These are phyloP conservation scores for Aporrectodea caliginosa DNA, from an alignment of 1,140 invertebrate species.

Conservation along the genomic window DNA sequence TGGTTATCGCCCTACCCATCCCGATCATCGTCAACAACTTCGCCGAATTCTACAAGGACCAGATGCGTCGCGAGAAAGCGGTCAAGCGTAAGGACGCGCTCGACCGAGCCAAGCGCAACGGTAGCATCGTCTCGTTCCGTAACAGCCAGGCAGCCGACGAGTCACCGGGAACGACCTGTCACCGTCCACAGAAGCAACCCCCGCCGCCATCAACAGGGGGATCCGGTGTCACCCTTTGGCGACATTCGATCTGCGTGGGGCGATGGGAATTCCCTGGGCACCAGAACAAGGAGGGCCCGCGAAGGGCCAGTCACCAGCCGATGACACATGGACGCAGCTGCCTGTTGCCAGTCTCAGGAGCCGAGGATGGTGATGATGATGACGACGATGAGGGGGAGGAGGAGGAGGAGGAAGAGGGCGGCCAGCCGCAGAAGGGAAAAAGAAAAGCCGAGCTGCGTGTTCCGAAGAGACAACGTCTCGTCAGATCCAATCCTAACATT, in stretches of 20 bases:
- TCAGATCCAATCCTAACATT: not conserved
- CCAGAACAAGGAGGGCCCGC: not conserved
- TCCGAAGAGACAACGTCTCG: not conserved
- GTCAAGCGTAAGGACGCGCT: slow-evolving; percentile 85
- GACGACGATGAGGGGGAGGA: not conserved
- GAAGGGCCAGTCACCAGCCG: not conserved
- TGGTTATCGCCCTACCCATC: slow-evolving; percentile 99
- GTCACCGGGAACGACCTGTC: not conserved
- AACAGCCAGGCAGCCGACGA: not conserved
- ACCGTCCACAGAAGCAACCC: not conserved
- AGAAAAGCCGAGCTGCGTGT: not conserved
- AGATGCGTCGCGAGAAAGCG: slow-evolving; percentile 97
- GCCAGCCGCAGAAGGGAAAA: not conserved
- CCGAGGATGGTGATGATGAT: not conserved
- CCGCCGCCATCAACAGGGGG: not conserved
- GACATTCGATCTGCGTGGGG: not conserved
- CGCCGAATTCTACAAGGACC: slow-evolving; percentile 97
- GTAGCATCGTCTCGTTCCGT: slow-evolving; percentile 59
- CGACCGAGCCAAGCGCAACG: slow-evolving; percentile 87
- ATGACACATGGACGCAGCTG: not conserved
- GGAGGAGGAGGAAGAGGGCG: not conserved
- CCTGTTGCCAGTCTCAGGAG: not conserved
- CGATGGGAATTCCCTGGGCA: not conserved
- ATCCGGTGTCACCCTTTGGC: not conserved
- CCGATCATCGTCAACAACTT: slow-evolving; percentile 59